Conservation (phyloP, 2,888 invertebrate genomes). For the Polydrusus pterygomalis region DNA sequence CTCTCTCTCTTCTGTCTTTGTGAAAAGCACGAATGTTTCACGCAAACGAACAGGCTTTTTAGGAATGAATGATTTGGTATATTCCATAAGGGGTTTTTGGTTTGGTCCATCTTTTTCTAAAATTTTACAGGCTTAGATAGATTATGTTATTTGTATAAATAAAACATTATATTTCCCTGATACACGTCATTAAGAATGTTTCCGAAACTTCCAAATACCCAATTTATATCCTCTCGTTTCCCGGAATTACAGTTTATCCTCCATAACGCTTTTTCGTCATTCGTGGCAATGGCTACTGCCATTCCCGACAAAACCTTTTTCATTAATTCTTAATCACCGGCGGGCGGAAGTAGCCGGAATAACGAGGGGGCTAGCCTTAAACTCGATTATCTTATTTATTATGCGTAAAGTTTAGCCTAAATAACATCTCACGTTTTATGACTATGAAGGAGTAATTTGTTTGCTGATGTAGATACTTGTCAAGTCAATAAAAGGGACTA, state of each 20-base stretch:
- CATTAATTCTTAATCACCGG: conserved; percentile 51
- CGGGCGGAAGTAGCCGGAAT: conserved; percentile 46
- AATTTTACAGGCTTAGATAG: no score
- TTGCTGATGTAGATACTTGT: neutral
- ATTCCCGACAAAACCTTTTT: conserved; percentile 33
- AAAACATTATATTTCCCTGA: neutral
- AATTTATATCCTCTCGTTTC: conserved; percentile 11
- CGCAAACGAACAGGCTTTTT: no score
- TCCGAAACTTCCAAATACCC: neutral
- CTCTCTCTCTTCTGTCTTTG: no score
- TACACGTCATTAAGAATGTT: neutral
- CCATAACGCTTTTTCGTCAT: conserved; percentile 27
- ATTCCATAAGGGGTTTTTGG: no score
- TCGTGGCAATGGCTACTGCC: conserved; percentile 32
- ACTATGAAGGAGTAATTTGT: conserved; percentile 11
- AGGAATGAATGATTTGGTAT: no score
- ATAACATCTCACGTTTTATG: conserved; percentile 13
- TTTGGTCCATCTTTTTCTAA: no score
- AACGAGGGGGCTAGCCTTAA: conserved; percentile 30
- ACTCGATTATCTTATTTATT: conserved; percentile 42
- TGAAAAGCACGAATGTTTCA: no score
- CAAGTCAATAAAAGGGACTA: neutral
- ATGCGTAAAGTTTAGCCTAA: conserved; percentile 30
- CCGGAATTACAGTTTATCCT: conserved; percentile 13
- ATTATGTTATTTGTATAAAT: no score